phyloP scores from a whole-genome alignment of 2,888 invertebrate species.

The Melangyna quadrimaculata region DNA sequence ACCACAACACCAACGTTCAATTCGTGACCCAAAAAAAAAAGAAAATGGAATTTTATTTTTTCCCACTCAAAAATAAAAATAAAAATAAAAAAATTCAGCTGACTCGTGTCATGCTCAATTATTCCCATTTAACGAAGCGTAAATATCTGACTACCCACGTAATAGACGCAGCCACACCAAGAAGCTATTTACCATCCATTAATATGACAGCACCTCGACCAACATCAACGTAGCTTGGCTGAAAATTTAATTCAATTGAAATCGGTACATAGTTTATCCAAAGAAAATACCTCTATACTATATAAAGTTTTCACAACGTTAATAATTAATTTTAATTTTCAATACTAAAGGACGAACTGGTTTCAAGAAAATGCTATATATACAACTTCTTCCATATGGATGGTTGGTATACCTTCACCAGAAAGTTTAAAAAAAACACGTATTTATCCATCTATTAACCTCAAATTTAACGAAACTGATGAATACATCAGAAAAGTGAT shows the following conservation, averaged over 20 bases:
- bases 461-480: slow-evolving; percentile 62
- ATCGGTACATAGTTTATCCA: slow-evolving; percentile 12
- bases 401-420: too few species aligned
- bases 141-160: slow-evolving; percentile 62
- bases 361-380: background rate
- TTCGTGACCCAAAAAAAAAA: slow-evolving; percentile 49
- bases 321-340: slow-evolving; percentile 60
- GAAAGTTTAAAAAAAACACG: background rate
- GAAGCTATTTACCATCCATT: slow-evolving; percentile 37
- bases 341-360: slow-evolving; percentile 49
- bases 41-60: slow-evolving; percentile 4
- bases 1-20: background rate
- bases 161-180: slow-evolving; percentile 34
- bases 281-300: slow-evolving; percentile 3
- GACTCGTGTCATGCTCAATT: slow-evolving; percentile 70
- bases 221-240: slow-evolving; percentile 9
- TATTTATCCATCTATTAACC: slow-evolving; percentile 47
- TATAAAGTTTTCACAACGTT: background rate
- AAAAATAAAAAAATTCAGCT: slow-evolving; percentile 41
- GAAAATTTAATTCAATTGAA: slow-evolving; percentile 67
- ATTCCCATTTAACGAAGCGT: slow-evolving; percentile 65
- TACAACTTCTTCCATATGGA: too few species aligned
- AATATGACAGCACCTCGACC: slow-evolving; percentile 11
- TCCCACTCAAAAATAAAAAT: slow-evolving; percentile 15
- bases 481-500: slow-evolving; percentile 50